Evolutionary conservation across 2,888 invertebrate species (phyloP).

Genomic region (Drosophila emarginata): DNA sequence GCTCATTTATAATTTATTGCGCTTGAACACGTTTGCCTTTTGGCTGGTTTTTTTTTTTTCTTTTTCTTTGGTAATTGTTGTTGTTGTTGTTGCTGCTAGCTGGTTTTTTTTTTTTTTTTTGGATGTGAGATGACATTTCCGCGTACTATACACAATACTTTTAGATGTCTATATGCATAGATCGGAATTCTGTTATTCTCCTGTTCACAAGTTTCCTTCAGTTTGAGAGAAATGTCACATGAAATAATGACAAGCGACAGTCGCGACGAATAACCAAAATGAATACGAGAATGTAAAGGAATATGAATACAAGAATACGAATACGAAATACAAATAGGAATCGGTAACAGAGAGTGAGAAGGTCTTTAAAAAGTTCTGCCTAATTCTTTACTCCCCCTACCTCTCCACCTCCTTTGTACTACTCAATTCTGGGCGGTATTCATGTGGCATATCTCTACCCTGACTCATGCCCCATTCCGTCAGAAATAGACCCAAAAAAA

Average conservation of each 20-base stretch:
- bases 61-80: background rate
- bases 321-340: constrained; percentile 4
- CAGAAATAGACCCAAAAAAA: background rate
- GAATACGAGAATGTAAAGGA: constrained; percentile 1
- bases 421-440: constrained; percentile 6
- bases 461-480: background rate
- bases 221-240: constrained; percentile 61
- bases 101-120: background rate
- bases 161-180: background rate
- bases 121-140: constrained; percentile 24
- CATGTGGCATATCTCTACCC: constrained; percentile 4
- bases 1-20: constrained; percentile 76
- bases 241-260: constrained; percentile 67
- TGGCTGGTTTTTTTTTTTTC: background rate
- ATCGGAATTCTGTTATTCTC: constrained; percentile 7
- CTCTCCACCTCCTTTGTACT: too few relatives aligned
- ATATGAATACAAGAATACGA: background rate
- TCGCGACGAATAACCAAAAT: background rate
- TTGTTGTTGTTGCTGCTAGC: too few relatives aligned
- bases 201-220: constrained; percentile 9
- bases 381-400: background rate
- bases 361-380: background rate
- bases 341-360: background rate
- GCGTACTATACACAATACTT: constrained; percentile 7
- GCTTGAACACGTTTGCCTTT: constrained; percentile 70